These are phyloP conservation scores for Macrostomum cliftonense DNA, from an alignment of 2,888 invertebrate genomes.

Conservation along the genomic window DNA sequence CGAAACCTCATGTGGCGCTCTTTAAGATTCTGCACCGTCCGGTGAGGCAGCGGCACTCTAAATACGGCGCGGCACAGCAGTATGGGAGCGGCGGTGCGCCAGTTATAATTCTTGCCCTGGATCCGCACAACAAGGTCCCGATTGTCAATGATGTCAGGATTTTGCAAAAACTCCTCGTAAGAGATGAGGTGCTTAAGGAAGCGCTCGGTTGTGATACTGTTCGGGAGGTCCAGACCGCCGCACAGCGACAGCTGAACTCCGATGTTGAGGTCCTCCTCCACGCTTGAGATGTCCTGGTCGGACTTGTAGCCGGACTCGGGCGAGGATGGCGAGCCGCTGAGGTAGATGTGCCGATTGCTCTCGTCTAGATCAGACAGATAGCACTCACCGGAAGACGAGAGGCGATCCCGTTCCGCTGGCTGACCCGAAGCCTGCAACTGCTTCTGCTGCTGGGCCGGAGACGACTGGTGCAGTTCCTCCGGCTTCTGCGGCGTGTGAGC, in stretches of 20 bases:
- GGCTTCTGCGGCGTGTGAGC: too few species aligned
- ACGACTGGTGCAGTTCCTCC: too few species aligned
- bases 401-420: too few species aligned
- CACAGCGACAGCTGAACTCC: slow-evolving; percentile 60
- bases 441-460: too few species aligned
- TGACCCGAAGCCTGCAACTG: too few species aligned
- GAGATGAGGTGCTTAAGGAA: slow-evolving; percentile 48
- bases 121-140: slow-evolving; percentile 67
- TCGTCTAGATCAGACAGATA: too few species aligned
- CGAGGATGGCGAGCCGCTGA: too few species aligned
- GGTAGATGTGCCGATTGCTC: too few species aligned
- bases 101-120: slow-evolving; percentile 63
- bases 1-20: too few species aligned
- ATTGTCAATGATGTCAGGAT: slow-evolving; percentile 53
- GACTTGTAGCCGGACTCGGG: background rate
- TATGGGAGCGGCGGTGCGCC: slow-evolving; percentile 73
- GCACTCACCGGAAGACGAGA: too few species aligned
- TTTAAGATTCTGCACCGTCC: too few species aligned
- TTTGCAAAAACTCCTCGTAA: slow-evolving; percentile 46
- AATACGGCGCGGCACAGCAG: slow-evolving; percentile 68
- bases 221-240: slow-evolving; percentile 44
- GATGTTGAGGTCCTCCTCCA: background rate
- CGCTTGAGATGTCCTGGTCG: background rate
- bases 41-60: slow-evolving; percentile 55
- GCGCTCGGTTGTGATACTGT: slow-evolving; percentile 42